Evolutionary conservation across 2,888 invertebrate genomes (phyloP), one percentile per base, ranked within the genome.

Genomic region (Lepidochrysops patricia): DNA sequence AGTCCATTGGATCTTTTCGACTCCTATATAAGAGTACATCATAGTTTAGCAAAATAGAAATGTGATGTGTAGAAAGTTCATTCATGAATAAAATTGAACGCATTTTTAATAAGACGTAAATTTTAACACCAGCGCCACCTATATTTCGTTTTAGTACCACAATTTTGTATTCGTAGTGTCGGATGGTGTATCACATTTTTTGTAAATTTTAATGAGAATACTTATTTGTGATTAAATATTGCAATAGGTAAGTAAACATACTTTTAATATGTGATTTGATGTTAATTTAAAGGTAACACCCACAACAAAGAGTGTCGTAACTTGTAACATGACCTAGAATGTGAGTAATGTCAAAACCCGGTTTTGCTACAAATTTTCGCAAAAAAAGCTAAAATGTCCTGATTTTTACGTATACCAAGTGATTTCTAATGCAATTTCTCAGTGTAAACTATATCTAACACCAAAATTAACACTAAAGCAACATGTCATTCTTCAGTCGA

Each of bases 151-250:
- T 75, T 69, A 85, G 85, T 86, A 85, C 81, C 81, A 83, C 81
- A 82, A 86, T 82, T 89, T 88, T 89, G 89, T 89, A 87, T 89
- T 89, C 86, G 87, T 89, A 86, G 88, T 86, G 82, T 80, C 84
- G 86, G 81, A 84, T 88, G 86, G 83, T 81, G 79, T 80, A 84
- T 79, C 83, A 87, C 88, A 84, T 84, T 87, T 89, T 84, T 79
- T 80, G 75, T 78, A 81, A 82, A 85, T 89, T 88, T 84, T 78
- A 79, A 89, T 89, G 86, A 89, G 75, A 81, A 72, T 73, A 19
- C 79, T 80, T 78, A 78, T 81, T 77, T 84, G 77, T 83, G 82
- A 79, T 76, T 79, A 73, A 78, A 79, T 79, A 82, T 80, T 81
- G 76, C 76, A 77, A 76, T 82, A 84, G 88, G 89, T 89, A 79